Base-by-base conservation (phyloP, 2,888 invertebrate genomes). In the Pecten maximus region DNA sequence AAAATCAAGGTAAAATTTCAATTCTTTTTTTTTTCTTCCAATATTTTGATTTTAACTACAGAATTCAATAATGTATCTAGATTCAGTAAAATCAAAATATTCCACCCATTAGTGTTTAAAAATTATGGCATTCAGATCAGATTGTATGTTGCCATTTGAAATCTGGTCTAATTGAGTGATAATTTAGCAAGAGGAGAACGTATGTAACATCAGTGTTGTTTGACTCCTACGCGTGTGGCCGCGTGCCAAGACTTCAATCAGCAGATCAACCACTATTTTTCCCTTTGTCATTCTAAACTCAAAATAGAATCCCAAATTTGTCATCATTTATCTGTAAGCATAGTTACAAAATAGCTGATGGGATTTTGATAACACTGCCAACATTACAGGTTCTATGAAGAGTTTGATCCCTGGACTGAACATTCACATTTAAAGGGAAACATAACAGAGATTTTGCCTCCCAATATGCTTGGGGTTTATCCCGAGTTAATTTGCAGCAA, bases 111-210 rank as follows among this genome's bases (percentile, higher is more conserved):
- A 6, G n/a, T n/a, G n/a, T 39, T n/a, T 28, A 12, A 23, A 28
- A 39, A 88, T 40, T 19, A 54, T 60, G 74, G 39, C 40, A 44
- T 60, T 40, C 19, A 15, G 40, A n/a, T 39, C 60, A 60, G 74
- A 88, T n/a, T 35, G 23, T 15, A 39, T 60, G 28, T 54, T 54
- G 40, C 54, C 23, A 40, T 88, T 88, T 44, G 54, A 54, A 60
- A 88, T 60, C 40, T 40, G 40, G 88, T 88, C 40, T 60, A 88
- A 40, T 54, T 40, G 74, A 40, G 88, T 60, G 88, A 54, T 39
- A 88, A 40, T 88, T 74, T 74, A 74, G 74, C 54, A 6, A 74
- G 74, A 23, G 74, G 74, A 74, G 54, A 54, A 19, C 23, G 0
- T 74, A 74, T 74, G 6, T 35, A 28, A 35, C 74, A 35, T 74